Percentiles rank a stretch among this genome's conserved stretches.
These are phyloP conservation scores for Ptychoptera contaminata DNA, from an alignment of 2,888 invertebrate genomes.

Conservation along the genomic window DNA sequence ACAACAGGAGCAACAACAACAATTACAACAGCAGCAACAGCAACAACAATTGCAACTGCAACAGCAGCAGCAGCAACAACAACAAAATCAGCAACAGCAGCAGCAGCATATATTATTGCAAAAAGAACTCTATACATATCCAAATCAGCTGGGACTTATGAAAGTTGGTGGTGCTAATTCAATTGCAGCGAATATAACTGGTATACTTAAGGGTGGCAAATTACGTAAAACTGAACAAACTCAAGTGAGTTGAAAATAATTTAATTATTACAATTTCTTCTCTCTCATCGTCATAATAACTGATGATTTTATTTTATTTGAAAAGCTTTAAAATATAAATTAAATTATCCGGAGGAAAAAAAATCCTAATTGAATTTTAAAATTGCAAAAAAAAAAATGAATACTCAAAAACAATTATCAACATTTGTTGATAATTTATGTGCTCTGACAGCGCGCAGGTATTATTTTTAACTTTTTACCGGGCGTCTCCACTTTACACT, in stretches of 20 bases:
- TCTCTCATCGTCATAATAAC: too few relatives aligned
- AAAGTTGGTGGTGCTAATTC: background rate
- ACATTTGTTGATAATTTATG: too few relatives aligned
- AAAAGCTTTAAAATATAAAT: too few relatives aligned
- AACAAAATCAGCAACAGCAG: slow-evolving; percentile 10
- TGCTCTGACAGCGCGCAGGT: too few relatives aligned
- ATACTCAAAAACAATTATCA: too few relatives aligned
- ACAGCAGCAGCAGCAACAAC: slow-evolving; percentile 8
- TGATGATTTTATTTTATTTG: too few relatives aligned
- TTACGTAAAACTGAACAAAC: slow-evolving; percentile 52
- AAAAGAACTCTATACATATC: background rate
- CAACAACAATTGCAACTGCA: slow-evolving; percentile 16
- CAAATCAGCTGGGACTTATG: background rate
- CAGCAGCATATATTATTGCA: background rate
- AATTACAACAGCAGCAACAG: slow-evolving; percentile 13
- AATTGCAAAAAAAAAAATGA: too few relatives aligned
- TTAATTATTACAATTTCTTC: too few relatives aligned
- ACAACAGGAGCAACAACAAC: background rate
- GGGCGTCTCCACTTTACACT: too few relatives aligned
- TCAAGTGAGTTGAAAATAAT: slow-evolving; percentile 35
- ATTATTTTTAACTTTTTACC: too few relatives aligned
- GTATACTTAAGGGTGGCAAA: slow-evolving; percentile 62
- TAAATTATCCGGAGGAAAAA: too few relatives aligned
- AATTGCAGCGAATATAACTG: slow-evolving; percentile 41
- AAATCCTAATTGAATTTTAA: too few relatives aligned